phyloP scores from a whole-genome alignment of 1,140 invertebrate genomes.

The Aphaenogaster ashmeadi region DNA sequence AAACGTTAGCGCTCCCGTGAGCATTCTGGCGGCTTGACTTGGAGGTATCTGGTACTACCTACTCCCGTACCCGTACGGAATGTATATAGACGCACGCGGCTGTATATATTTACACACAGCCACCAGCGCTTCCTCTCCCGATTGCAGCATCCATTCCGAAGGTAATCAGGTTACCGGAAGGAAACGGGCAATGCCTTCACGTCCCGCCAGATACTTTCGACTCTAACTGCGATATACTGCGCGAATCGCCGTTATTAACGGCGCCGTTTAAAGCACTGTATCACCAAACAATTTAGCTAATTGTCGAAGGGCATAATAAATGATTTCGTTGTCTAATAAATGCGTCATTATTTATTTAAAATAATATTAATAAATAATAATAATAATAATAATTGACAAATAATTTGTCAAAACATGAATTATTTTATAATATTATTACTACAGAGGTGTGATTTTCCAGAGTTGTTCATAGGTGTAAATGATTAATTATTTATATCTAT shows the following conservation, averaged over 20 bases:
- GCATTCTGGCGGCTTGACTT: conserved; percentile 72
- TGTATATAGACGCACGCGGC: conserved; percentile 6
- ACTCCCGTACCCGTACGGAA: neutral
- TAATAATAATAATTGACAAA: neutral
- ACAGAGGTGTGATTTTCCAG: neutral
- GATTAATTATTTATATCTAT: neutral
- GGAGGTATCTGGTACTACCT: conserved; percentile 72
- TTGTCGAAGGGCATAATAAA: conserved; percentile 1
- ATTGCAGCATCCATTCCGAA: conserved; percentile 79
- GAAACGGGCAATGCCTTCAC: conserved; percentile 59
- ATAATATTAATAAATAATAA: neutral
- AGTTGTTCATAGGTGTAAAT: neutral
- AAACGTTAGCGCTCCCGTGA: conserved; percentile 78
- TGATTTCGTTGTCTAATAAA: neutral
- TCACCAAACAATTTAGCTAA: conserved; percentile 47
- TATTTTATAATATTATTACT: conserved; percentile 1
- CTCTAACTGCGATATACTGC: conserved; percentile 45
- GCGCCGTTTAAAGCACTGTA: conserved; percentile 15
- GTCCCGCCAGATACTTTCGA: conserved; percentile 48
- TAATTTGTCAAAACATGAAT: neutral
- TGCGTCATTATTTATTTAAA: neutral
- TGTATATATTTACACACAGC: conserved; percentile 60
- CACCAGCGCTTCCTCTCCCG: conserved; percentile 71
- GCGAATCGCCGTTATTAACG: conserved; percentile 38
- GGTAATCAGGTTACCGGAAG: conserved; percentile 79